Conservation (phyloP, 2,113 vertebrate species). For the Oxyruncus cristatus region DNA sequence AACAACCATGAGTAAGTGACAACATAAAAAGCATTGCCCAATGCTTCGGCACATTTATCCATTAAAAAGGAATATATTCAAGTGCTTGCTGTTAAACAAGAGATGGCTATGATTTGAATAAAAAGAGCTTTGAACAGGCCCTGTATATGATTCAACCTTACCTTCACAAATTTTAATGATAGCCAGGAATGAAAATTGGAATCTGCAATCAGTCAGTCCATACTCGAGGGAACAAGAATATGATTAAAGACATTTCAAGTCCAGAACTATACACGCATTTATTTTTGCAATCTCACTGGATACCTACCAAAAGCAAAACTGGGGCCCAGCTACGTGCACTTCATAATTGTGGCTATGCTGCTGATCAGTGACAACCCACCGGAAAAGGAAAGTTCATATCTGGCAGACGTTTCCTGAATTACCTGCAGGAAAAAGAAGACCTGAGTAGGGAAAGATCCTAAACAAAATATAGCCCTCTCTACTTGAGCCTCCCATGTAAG, state of each 20-base stretch:
- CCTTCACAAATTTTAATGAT: slow-evolving; percentile 38
- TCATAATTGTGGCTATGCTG: background rate
- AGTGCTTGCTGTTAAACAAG: slow-evolving; percentile 8
- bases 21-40: background rate
- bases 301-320: background rate
- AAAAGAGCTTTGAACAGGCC: background rate
- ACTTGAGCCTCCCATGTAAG: background rate
- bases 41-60: background rate
- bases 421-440: background rate
- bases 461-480: background rate
- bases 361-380: background rate
- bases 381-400: background rate
- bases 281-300: background rate
- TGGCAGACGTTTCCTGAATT: background rate
- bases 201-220: slow-evolving; percentile 12
- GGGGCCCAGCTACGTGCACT: background rate
- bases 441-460: background rate
- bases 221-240: slow-evolving; percentile 8
- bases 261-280: background rate
- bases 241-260: slow-evolving; percentile 12
- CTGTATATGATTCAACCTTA: background rate
- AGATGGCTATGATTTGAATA: slow-evolving; percentile 22
- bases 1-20: slow-evolving; percentile 1
- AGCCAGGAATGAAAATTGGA: slow-evolving; percentile 10
- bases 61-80: slow-evolving; percentile 18